Conservation (phyloP, 2,888 invertebrate genomes). For the Sycophila texana region DNA sequence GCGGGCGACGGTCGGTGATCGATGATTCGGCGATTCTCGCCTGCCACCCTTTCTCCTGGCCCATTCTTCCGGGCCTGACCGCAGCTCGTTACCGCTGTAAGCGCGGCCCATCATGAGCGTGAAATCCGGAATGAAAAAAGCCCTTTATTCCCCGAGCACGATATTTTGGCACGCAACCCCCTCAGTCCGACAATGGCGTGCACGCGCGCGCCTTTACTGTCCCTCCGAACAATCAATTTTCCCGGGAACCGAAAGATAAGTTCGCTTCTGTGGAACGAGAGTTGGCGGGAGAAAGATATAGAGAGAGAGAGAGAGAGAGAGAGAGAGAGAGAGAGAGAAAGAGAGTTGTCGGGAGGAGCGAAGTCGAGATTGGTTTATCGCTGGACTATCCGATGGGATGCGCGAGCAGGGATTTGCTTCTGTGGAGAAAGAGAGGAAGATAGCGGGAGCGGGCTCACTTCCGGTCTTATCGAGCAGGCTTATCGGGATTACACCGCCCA, state of each 20-base stretch:
- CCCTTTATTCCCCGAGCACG: constrained; percentile 1
- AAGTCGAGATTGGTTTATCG: constrained; percentile 34
- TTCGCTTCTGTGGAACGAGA: not conserved
- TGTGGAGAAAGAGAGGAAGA: constrained; percentile 33
- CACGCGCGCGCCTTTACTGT: not conserved
- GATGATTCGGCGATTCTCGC: constrained; percentile 42
- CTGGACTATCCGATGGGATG: not conserved
- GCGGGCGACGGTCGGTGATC: constrained; percentile 50
- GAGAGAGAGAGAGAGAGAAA: not conserved
- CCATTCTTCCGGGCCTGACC: not conserved
- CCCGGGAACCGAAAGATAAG: constrained; percentile 1
- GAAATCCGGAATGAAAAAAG: constrained; percentile 33
- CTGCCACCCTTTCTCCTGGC: not conserved
- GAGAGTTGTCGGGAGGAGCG: constrained; percentile 15
- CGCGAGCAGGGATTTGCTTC: constrained; percentile 13
- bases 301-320: not conserved
- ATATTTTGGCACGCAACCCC: constrained; percentile 27
- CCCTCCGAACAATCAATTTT: constrained; percentile 31
- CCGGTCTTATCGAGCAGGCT: constrained; percentile 35
- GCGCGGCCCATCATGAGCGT: constrained; percentile 24
- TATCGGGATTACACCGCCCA: constrained; percentile 43
- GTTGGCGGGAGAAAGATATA: too few relatives aligned
- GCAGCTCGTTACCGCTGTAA: constrained; percentile 5
- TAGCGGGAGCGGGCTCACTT: constrained; percentile 13
- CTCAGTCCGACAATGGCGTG: too few relatives aligned